A percentile compares a stretch with the other conserved stretches of the same genome.
Evolutionary conservation across 2,888 invertebrate genomes (phyloP).

Genomic region (Prostheceraeus crozeri): DNA sequence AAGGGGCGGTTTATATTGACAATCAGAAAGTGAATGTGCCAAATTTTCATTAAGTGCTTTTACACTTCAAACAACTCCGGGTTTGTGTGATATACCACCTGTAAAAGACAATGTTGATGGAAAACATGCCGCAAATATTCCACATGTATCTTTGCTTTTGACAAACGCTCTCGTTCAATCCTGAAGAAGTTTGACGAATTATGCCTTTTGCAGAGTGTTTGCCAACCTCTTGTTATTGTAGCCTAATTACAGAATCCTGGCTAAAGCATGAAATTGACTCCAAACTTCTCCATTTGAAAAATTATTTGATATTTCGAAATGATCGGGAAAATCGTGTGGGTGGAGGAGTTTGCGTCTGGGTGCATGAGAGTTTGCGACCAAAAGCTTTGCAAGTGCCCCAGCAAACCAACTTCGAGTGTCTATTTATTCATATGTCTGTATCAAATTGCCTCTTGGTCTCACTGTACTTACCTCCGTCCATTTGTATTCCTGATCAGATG

Average conservation of each 20-base stretch:
- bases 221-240: neutral
- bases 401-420: slow-evolving; percentile 20
- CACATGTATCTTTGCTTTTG: too few relatives aligned
- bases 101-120: too few relatives aligned
- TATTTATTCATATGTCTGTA: slow-evolving; percentile 3
- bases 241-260: too few relatives aligned
- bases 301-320: slow-evolving; percentile 19
- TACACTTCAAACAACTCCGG: too few relatives aligned
- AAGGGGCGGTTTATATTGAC: too few relatives aligned
- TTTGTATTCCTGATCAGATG: slow-evolving; percentile 8
- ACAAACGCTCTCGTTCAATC: too few relatives aligned
- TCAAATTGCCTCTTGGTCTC: slow-evolving; percentile 2
- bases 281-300: slow-evolving; percentile 10
- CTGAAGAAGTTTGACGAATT: too few relatives aligned
- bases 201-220: neutral
- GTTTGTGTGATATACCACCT: too few relatives aligned
- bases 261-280: slow-evolving; percentile 22
- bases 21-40: too few relatives aligned
- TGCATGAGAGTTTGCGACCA: neutral
- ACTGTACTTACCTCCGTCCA: slow-evolving; percentile 6
- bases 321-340: slow-evolving; percentile 13
- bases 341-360: slow-evolving; percentile 25
- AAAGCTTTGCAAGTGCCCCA: neutral
- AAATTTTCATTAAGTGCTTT: too few relatives aligned
- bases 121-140: too few relatives aligned